Conservation (phyloP, 2,797 vertebrate genomes). For the Microctenopoma steveboyesi region DNA sequence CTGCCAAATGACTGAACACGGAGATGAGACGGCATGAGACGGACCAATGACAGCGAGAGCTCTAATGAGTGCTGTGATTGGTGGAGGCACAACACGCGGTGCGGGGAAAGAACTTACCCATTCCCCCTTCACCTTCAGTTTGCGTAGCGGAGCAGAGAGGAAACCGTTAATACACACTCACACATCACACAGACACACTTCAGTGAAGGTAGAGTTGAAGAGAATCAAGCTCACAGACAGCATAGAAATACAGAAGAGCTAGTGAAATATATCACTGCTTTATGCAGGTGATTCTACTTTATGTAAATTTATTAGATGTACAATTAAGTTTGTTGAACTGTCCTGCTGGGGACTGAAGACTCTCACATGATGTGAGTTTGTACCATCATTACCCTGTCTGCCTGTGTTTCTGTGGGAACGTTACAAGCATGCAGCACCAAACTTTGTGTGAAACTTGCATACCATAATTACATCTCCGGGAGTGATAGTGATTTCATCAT, state of each 20-base stretch:
- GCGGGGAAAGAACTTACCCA: slow-evolving; percentile 87
- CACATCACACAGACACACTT: slow-evolving; percentile 4
- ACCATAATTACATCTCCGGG: slow-evolving; percentile 98
- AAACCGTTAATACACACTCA: slow-evolving; percentile 69
- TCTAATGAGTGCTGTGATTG: slow-evolving; percentile 57
- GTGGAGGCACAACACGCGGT: slow-evolving; percentile 65
- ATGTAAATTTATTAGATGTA: not conserved
- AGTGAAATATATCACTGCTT: not conserved
- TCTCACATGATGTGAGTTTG: not conserved
- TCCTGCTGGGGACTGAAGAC: not conserved
- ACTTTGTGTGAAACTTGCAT: slow-evolving; percentile 51
- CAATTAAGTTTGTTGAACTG: not conserved
- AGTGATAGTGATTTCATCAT: slow-evolving; percentile 95
- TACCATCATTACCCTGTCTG: not conserved
- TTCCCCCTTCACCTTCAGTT: slow-evolving; percentile 94
- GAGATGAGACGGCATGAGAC: slow-evolving; percentile 46
- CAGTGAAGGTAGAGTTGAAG: not conserved
- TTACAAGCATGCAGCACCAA: no score
- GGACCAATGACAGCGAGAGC: slow-evolving; percentile 39
- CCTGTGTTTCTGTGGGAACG: not conserved
- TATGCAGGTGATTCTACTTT: not conserved
- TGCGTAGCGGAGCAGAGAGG: slow-evolving; percentile 87
- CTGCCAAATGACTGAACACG: slow-evolving; percentile 52
- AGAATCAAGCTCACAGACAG: not conserved
- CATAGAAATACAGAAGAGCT: not conserved